Evolutionary conservation across 2,113 vertebrate species (phyloP), one percentile per base, ranked within the genome.

Genomic region (Grus americana): DNA sequence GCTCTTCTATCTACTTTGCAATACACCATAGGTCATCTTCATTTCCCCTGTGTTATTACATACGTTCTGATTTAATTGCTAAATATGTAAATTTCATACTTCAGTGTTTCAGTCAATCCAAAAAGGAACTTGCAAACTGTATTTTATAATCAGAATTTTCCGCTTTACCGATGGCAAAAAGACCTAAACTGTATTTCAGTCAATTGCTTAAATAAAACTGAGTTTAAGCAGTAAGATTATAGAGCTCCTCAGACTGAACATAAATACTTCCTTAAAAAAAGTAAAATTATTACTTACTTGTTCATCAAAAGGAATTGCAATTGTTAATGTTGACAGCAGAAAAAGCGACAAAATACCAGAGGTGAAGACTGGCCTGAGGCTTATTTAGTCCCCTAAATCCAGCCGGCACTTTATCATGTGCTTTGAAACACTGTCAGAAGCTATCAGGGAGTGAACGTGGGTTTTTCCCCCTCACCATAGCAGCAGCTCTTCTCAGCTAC

Each of bases 211-310:
- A 73, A 49, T 18, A 86, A 63, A 70, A 32, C n/a, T 32, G 17
- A 49, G 13, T 78, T 93, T 67, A 92, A 91, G 30, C 34, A 72
- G 18, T 26, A 59, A 52, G 36, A 58, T 55, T 34, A 62, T 2
- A 57, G 47, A 87, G 15, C 40, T 52, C 23, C 40, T 79, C 42
- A 87, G 30, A 65, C 36, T 1, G 1, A 78, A 66, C 14, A 49
- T 1, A 61, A 2, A 15, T 14, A 29, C 5, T 68, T 81, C 19
- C 46, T n/a, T 70, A 78, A 49, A 80, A 66, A 13, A 14, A 83
- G n/a, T 55, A 81, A 85, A 90, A 50, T 50, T 52, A 71, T 36
- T 79, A 95, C 96, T 97, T 95, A 97, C 94, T 97, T 81, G 80
- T 75, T 97, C 91, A 81, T 79, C 92, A 79, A 87, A 81, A 9